Evolutionary conservation across 2,888 invertebrate genomes (phyloP).

Genomic region (Phortica okadai): DNA sequence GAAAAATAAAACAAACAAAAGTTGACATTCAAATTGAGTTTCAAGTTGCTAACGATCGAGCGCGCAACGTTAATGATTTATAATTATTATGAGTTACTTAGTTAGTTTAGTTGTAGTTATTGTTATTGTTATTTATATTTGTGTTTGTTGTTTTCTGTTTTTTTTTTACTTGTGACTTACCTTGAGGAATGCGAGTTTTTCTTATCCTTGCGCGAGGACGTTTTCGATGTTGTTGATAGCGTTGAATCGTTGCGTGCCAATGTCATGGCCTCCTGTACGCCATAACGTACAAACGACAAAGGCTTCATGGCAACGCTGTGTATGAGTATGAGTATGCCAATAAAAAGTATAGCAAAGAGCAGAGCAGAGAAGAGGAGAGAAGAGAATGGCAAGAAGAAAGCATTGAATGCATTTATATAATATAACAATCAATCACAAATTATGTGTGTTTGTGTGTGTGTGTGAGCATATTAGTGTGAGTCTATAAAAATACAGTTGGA

Average conservation of each 20-base stretch:
- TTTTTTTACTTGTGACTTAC: slow-evolving; percentile 58
- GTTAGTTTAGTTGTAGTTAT: slow-evolving; percentile 18
- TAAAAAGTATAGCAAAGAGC: slow-evolving; percentile 45
- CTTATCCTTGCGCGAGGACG: slow-evolving; percentile 77
- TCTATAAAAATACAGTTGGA: no score
- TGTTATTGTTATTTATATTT: not conserved
- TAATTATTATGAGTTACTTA: slow-evolving; percentile 47
- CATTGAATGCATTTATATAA: slow-evolving; percentile 26
- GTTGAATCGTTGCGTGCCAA: slow-evolving; percentile 78
- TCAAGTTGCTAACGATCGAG: not conserved
- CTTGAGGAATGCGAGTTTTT: slow-evolving; percentile 77
- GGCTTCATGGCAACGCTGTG: slow-evolving; percentile 82
- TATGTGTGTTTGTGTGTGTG: no score
- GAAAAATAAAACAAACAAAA: slow-evolving; percentile 17
- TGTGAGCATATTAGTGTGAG: no score
- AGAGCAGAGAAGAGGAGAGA: slow-evolving; percentile 31
- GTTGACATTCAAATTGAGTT: slow-evolving; percentile 10
- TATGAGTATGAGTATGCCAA: slow-evolving; percentile 17
- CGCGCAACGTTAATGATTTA: slow-evolving; percentile 31
- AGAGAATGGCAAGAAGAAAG: slow-evolving; percentile 29
- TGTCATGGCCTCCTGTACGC: slow-evolving; percentile 76
- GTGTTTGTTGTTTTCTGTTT: not conserved
- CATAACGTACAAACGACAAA: slow-evolving; percentile 75
- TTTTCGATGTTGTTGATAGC: slow-evolving; percentile 79
- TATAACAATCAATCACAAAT: no score